These are phyloP conservation scores for Pempheris klunzingeri DNA, from an alignment of 2,797 vertebrate genomes.

Conservation along the genomic window DNA sequence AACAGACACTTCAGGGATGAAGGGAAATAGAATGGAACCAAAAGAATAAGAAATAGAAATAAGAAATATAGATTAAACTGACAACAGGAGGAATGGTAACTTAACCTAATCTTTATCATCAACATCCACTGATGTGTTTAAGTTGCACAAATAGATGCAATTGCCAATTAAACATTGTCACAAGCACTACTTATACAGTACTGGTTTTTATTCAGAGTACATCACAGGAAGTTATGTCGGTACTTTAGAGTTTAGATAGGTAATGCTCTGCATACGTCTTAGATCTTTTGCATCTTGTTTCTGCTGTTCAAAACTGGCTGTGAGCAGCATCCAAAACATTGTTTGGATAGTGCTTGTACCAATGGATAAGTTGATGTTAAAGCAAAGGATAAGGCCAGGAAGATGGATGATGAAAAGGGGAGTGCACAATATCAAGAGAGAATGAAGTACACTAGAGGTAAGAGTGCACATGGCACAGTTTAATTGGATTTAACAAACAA, in stretches of 20 bases:
- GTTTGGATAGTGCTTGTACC: neutral
- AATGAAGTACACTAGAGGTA: constrained; percentile 22
- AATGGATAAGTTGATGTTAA: neutral
- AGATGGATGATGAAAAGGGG: neutral
- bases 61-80: neutral
- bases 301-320: neutral
- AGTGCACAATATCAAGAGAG: constrained; percentile 11
- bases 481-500: constrained; percentile 61
- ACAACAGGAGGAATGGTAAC: neutral
- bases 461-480: constrained; percentile 32
- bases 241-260: neutral
- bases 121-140: too few species aligned
- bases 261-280: neutral
- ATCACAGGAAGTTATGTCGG: neutral
- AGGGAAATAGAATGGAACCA: neutral
- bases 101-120: neutral
- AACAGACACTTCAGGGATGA: neutral
- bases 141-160: neutral
- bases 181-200: neutral
- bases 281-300: neutral
- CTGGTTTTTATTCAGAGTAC: neutral
- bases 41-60: neutral
- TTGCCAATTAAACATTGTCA: constrained; percentile 3
- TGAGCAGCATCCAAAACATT: too few species aligned
- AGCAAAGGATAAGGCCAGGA: neutral